These are phyloP conservation scores for Candoia aspera DNA, from an alignment of 2,113 vertebrate genomes.

Conservation along the genomic window DNA sequence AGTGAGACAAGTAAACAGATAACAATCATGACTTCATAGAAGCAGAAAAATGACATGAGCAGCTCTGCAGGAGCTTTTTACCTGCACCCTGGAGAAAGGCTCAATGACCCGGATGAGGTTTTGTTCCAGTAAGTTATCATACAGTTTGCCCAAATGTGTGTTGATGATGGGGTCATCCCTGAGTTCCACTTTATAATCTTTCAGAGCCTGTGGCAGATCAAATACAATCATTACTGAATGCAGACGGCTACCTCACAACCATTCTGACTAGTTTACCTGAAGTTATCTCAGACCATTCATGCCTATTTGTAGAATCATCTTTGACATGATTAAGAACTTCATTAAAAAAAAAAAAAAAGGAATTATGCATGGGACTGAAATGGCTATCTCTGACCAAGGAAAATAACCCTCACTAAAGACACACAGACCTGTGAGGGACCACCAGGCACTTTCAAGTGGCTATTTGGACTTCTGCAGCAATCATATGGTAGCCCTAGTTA, in stretches of 20 bases:
- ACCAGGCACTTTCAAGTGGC: background rate
- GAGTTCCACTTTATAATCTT: slow-evolving; percentile 95
- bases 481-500: background rate
- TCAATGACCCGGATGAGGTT: slow-evolving; percentile 98
- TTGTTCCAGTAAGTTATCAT: slow-evolving; percentile 97
- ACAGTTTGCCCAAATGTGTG: slow-evolving; percentile 94
- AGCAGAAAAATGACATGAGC: background rate
- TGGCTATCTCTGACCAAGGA: too few relatives aligned
- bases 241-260: too few relatives aligned
- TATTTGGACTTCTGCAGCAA: background rate
- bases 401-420: background rate
- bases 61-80: slow-evolving; percentile 39
- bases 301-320: background rate
- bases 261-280: background rate
- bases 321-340: background rate
- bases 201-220: slow-evolving; percentile 82
- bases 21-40: background rate
- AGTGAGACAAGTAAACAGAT: background rate
- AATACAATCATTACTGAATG: background rate
- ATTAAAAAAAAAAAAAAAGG: background rate
- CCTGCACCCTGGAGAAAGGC: slow-evolving; percentile 99
- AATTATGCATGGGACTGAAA: background rate
- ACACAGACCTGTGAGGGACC: background rate
- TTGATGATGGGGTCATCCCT: slow-evolving; percentile 97
- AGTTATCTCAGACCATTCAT: background rate